Conservation (phyloP, 2,113 vertebrate species). For the Holacanthus passer region DNA sequence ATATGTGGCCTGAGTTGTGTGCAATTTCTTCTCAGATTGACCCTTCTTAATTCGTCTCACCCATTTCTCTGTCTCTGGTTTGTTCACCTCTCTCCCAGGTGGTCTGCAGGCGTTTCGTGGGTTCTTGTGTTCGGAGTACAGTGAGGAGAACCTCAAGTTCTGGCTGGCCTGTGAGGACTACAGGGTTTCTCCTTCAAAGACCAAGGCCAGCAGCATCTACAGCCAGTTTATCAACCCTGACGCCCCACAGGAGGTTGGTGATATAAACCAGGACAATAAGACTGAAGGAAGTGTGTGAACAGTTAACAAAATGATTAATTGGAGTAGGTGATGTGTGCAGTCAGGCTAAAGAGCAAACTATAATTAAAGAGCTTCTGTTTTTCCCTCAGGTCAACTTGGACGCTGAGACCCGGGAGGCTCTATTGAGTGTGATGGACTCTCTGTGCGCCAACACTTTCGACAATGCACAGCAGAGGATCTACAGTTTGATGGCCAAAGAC, state of each 20-base stretch:
- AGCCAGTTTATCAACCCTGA: constrained; percentile 89
- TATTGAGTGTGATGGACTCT: constrained; percentile 85
- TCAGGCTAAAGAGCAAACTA: not conserved
- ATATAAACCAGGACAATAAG: not conserved
- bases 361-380: not conserved
- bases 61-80: not conserved
- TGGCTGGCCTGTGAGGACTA: constrained; percentile 95
- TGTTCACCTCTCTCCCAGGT: constrained; percentile 75
- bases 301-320: not conserved
- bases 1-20: not conserved
- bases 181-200: constrained; percentile 81
- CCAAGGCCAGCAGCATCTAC: constrained; percentile 90
- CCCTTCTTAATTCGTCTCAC: not conserved
- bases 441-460: constrained; percentile 84
- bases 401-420: constrained; percentile 89
- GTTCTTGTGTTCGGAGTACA: constrained; percentile 93
- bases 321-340: not conserved
- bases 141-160: constrained; percentile 94
- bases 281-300: not conserved
- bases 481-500: constrained; percentile 93
- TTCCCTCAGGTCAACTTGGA: constrained; percentile 91
- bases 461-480: constrained; percentile 90
- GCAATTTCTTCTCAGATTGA: not conserved
- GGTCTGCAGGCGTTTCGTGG: constrained; percentile 86
- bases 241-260: constrained; percentile 89